Evolutionary conservation across 2,797 vertebrate genomes (phyloP).

Genomic region (Fundulus diaphanus): DNA sequence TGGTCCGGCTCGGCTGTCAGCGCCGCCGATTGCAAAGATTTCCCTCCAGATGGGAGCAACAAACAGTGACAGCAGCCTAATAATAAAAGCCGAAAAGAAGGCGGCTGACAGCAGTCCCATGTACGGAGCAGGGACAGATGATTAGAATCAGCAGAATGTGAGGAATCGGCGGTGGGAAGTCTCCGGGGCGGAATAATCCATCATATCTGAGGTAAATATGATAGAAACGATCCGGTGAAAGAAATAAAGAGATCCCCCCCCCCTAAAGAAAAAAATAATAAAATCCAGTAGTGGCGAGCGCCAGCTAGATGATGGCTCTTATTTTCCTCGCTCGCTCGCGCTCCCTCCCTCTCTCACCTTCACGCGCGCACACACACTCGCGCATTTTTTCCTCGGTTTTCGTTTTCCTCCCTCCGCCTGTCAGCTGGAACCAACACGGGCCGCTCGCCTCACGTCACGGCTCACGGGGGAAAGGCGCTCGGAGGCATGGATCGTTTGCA

Average conservation of each 20-base stretch:
- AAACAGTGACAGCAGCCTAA: not conserved
- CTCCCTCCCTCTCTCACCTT: constrained; percentile 37
- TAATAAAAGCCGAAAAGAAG: constrained; percentile 44
- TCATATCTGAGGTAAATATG: constrained; percentile 38
- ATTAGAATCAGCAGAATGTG: constrained; percentile 33
- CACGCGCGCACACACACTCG: constrained; percentile 33
- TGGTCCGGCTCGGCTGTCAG: constrained; percentile 7
- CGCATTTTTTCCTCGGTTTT: constrained; percentile 54
- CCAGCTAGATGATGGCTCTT: constrained; percentile 69
- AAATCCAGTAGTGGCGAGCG: constrained; percentile 66
- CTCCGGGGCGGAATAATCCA: constrained; percentile 20
- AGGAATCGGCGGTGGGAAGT: constrained; percentile 25
- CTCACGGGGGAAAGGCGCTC: constrained; percentile 79
- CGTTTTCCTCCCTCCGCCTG: constrained; percentile 63
- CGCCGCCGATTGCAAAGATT: not conserved
- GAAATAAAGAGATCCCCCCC: constrained; percentile 49
- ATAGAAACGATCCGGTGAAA: constrained; percentile 48
- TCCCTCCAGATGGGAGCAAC: not conserved
- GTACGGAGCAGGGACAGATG: constrained; percentile 46
- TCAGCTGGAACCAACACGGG: constrained; percentile 89
- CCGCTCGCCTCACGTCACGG: constrained; percentile 81
- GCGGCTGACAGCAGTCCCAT: constrained; percentile 53
- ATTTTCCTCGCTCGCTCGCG: constrained; percentile 64
- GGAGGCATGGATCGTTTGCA: constrained; percentile 76
- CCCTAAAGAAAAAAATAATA: constrained; percentile 58